Percentiles rank a stretch among this genome's conserved stretches.
phyloP scores from a whole-genome alignment of 2,797 vertebrate species.

The Etheostoma nigrum region DNA sequence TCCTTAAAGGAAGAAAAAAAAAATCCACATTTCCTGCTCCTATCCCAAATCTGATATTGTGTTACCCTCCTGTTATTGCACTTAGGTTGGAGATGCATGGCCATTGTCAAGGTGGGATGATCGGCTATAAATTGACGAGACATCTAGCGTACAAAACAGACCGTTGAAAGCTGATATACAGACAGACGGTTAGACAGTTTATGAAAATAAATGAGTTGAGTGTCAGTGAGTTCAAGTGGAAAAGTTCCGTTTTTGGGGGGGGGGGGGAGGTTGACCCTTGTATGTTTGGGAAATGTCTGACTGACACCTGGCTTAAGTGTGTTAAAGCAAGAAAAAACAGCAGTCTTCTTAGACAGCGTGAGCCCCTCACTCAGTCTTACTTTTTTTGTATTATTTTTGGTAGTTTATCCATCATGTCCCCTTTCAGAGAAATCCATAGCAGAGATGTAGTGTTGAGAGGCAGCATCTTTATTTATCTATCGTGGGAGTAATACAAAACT shows the following conservation, averaged over 20 bases:
- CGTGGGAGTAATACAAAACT: slow-evolving; percentile 47
- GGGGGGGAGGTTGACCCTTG: slow-evolving; percentile 41
- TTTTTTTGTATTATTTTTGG: slow-evolving; percentile 1
- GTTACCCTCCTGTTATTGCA: slow-evolving; percentile 69
- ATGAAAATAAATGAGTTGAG: slow-evolving; percentile 53
- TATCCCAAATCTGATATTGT: slow-evolving; percentile 54
- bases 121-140: slow-evolving; percentile 54
- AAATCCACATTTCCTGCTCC: slow-evolving; percentile 45
- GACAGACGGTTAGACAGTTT: slow-evolving; percentile 44
- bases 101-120: slow-evolving; percentile 27
- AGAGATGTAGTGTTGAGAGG: slow-evolving; percentile 14
- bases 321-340: slow-evolving; percentile 40
- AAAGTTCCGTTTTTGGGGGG: slow-evolving; percentile 51
- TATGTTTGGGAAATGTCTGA: slow-evolving; percentile 62
- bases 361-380: slow-evolving; percentile 13
- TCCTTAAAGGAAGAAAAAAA: slow-evolving; percentile 18
- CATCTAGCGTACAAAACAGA: slow-evolving; percentile 48
- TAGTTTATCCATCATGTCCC: slow-evolving; percentile 15
- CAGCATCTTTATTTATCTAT: slow-evolving; percentile 40
- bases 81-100: slow-evolving; percentile 45
- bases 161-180: slow-evolving; percentile 50
- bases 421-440: slow-evolving; percentile 23
- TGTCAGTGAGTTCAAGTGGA: slow-evolving; percentile 71
- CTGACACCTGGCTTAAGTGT: slow-evolving; percentile 66
- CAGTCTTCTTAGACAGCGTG: not conserved